phyloP scores from a whole-genome alignment of 2,888 invertebrate genomes.

The Pterobdella sp. region DNA sequence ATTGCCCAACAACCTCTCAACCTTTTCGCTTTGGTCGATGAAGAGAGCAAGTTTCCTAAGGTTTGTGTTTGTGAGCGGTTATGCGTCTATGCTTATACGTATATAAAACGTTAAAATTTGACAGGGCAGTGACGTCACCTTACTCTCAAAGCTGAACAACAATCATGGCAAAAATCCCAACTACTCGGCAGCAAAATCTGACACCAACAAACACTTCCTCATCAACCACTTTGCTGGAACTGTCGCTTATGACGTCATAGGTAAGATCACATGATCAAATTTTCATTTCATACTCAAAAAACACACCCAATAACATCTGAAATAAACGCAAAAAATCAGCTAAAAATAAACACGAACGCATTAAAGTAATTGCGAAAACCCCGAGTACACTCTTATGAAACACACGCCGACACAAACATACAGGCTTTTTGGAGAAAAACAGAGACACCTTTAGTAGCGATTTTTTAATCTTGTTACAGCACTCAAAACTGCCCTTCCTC shows the following conservation, averaged over 20 bases:
- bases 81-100: too few species aligned
- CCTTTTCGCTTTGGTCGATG: constrained; percentile 95
- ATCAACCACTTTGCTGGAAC: constrained; percentile 96
- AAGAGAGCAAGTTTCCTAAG: constrained; percentile 93
- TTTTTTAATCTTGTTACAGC: constrained; percentile 80
- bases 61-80: constrained; percentile 51
- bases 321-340: not conserved
- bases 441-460: constrained; percentile 94
- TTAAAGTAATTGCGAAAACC: not conserved
- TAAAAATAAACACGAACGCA: too few species aligned
- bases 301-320: not conserved
- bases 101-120: too few species aligned
- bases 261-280: constrained; percentile 51
- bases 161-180: constrained; percentile 85
- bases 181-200: constrained; percentile 93
- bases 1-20: constrained; percentile 92
- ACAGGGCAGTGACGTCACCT: constrained; percentile 87
- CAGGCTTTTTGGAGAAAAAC: constrained; percentile 93
- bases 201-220: constrained; percentile 91
- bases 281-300: not conserved
- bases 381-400: not conserved
- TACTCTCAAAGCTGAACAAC: constrained; percentile 92
- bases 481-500: constrained; percentile 83
- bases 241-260: constrained; percentile 90
- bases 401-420: not conserved